Conservation (phyloP, 2,113 vertebrate species). For the Pardalotus punctatus region DNA sequence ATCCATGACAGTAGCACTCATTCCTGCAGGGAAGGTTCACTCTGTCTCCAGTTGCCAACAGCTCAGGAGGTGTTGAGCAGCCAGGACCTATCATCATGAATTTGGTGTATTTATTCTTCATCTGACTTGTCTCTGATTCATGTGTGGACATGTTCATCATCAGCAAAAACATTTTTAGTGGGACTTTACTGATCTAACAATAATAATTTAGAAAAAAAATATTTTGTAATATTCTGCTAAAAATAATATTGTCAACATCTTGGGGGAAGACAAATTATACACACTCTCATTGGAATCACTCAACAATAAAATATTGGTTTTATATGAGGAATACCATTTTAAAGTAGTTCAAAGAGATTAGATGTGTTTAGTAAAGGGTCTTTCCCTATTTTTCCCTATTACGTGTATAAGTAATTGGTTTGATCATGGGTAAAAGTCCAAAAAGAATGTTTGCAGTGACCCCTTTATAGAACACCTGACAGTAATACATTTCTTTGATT, state of each 20-base stretch:
- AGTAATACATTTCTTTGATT: neutral
- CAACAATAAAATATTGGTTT: neutral
- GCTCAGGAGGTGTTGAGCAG: rapidly evolving
- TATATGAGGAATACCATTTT: neutral
- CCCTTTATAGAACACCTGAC: neutral
- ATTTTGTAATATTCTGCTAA: neutral
- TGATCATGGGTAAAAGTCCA: neutral
- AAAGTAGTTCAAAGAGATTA: neutral
- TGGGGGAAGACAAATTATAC: neutral
- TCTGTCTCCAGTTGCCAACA: neutral
- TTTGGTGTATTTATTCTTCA: neutral
- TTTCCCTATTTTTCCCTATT: neutral
- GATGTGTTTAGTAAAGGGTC: neutral
- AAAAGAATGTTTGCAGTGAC: neutral
- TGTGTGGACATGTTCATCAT: rapidly evolving
- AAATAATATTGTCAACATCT: rapidly evolving
- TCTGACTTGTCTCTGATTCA: neutral
- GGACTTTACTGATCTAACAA: neutral
- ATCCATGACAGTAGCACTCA: rapidly evolving
- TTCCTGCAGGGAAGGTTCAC: neutral
- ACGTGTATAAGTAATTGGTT: neutral
- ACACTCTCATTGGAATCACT: neutral
- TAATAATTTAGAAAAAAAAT: neutral
- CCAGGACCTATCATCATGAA: neutral
- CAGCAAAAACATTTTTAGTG: neutral